Evolutionary conservation across 2,113 vertebrate genomes (phyloP).

Genomic region (Eulacestoma nigropectus): DNA sequence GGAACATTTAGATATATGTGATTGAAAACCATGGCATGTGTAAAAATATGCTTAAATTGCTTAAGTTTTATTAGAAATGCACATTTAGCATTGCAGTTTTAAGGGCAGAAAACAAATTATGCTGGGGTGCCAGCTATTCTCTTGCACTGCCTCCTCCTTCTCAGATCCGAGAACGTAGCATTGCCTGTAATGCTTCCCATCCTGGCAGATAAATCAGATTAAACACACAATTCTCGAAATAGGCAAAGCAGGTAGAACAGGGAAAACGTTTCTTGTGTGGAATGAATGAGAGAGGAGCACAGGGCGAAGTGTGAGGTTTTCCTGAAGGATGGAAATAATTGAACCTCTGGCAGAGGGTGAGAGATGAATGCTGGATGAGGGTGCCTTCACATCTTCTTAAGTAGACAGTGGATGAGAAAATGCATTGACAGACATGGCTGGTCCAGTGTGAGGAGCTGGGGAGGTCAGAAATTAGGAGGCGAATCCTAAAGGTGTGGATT

Average conservation of each 20-base stretch:
- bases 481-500: neutral
- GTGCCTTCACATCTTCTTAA: slow-evolving; percentile 37
- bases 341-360: slow-evolving; percentile 8
- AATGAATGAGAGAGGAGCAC: slow-evolving; percentile 41
- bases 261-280: neutral
- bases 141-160: neutral
- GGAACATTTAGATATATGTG: neutral
- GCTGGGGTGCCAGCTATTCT: neutral
- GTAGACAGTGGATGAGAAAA: neutral
- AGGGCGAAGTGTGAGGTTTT: slow-evolving; percentile 38
- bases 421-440: neutral
- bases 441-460: neutral
- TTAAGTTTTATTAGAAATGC: neutral
- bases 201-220: slow-evolving; percentile 51
- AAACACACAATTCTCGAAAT: neutral
- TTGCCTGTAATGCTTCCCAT: slow-evolving; percentile 30
- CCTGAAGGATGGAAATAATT: slow-evolving; percentile 53
- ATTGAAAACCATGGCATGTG: neutral
- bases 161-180: neutral
- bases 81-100: neutral
- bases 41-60: neutral
- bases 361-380: slow-evolving; percentile 28
- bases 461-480: neutral
- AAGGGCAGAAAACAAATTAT: neutral
- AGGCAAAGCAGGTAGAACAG: neutral